Conservation (phyloP, 2,888 invertebrate genomes). For the Polylopha cassiicola region DNA sequence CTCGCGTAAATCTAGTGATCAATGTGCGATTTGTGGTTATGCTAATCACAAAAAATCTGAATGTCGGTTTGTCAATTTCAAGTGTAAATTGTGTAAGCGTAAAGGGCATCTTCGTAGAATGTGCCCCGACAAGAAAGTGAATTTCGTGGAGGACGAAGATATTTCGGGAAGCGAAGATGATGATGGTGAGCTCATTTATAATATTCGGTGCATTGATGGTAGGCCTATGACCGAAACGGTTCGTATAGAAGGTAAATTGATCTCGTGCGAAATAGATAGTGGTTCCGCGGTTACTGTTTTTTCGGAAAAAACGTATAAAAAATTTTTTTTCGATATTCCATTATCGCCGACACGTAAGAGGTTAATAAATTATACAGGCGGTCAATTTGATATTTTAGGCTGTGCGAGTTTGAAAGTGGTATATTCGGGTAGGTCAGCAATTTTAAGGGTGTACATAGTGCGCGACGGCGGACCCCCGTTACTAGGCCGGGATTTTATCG, state of each 20-base stretch:
- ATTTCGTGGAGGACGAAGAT: neutral
- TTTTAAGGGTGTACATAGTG: too few species aligned
- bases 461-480: too few species aligned
- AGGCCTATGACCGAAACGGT: neutral
- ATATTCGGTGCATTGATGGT: neutral
- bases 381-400: too few species aligned
- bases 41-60: neutral
- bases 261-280: slow-evolving; percentile 13
- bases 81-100: neutral
- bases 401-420: too few species aligned
- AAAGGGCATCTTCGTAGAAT: neutral
- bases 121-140: neutral
- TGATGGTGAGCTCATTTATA: slow-evolving; percentile 2
- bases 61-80: neutral
- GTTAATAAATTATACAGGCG: slow-evolving; percentile 18
- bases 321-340: slow-evolving; percentile 14
- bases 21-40: neutral
- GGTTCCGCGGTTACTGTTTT: slow-evolving; percentile 14
- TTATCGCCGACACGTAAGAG: slow-evolving; percentile 16
- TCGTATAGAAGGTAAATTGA: neutral
- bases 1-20: neutral
- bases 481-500: too few species aligned
- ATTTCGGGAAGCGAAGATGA: neutral
- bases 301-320: slow-evolving; percentile 8
- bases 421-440: too few species aligned